Evolutionary conservation across 1,140 invertebrate genomes (phyloP).

Genomic region (Thaumatotibia leucotreta): DNA sequence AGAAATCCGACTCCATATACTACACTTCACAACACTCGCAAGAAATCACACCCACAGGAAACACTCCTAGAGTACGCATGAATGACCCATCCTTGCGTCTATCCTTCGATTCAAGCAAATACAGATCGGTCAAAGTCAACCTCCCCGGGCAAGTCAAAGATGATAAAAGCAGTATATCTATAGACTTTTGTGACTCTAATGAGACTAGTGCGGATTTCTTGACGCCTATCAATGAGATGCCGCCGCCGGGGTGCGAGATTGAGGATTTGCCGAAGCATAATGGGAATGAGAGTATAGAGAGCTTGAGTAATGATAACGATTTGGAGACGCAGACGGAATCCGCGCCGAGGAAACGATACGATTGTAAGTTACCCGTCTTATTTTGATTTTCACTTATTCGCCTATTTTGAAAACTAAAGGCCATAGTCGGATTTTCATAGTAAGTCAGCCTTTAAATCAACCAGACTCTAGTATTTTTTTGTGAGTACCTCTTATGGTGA

Average conservation of each 20-base stretch:
- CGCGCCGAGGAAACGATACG: slow-evolving; percentile 49
- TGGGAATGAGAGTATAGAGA: slow-evolving; percentile 60
- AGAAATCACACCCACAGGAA: slow-evolving; percentile 60
- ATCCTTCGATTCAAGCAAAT: slow-evolving; percentile 66
- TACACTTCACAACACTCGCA: slow-evolving; percentile 70
- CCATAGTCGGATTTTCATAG: too few species aligned
- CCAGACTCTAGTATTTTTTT: too few species aligned
- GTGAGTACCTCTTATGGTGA: too few species aligned
- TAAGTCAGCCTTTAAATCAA: too few species aligned
- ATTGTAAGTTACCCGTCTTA: slow-evolving; percentile 40
- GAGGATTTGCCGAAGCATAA: slow-evolving; percentile 64
- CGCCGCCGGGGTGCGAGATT: slow-evolving; percentile 64
- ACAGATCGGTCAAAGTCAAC: slow-evolving; percentile 48
- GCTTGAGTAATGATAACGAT: slow-evolving; percentile 64
- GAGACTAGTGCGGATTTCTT: slow-evolving; percentile 74
- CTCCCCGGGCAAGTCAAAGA: slow-evolving; percentile 42
- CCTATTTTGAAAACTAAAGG: too few species aligned
- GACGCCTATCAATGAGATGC: slow-evolving; percentile 75
- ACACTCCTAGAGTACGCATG: slow-evolving; percentile 44
- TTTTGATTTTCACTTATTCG: background rate
- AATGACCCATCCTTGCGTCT: slow-evolving; percentile 63
- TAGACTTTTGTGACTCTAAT: slow-evolving; percentile 73
- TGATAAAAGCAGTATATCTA: slow-evolving; percentile 65
- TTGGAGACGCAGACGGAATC: slow-evolving; percentile 67
- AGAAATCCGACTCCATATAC: slow-evolving; percentile 72